Base-by-base conservation (phyloP, 2,797 vertebrate genomes). In the Sphenopsis melanotis region DNA sequence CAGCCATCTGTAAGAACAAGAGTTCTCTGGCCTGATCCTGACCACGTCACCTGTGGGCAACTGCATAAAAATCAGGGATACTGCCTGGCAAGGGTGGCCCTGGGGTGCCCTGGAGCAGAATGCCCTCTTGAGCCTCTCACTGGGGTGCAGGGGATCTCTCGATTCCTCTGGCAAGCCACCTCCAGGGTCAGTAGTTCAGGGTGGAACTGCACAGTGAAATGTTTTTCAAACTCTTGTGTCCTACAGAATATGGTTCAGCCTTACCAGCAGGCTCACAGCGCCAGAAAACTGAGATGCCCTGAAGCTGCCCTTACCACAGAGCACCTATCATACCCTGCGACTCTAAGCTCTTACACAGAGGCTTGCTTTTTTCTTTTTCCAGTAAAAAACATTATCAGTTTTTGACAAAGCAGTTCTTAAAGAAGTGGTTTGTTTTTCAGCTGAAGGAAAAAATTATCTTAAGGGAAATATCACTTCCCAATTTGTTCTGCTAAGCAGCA, bases 111-210 rank as follows among this genome's bases (percentile, higher is more conserved):
- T 13, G 11, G 37, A n/a, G 39, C 12, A 66, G 52, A 56, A 39
- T 30, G 6, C 2, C 6, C 10, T 46, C 30, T 23, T 81, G 50
- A 23, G 9, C 36, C 50, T 81, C 78, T 42, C 7, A 13, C 14
- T 56, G n/a, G 2, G 4, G 4, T 39, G 22, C 11, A 29, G 37
- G 10, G 20, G 5, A 0, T 59, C 23, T 22, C 71, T 68, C 30
- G 57, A 39, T 2, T 32, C 5, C 24, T 56, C 27, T 20, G 24
- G 16, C 36, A 72, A 56, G 15, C 30, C 3, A 2, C 3, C 6
- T 9, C 37, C 0, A 0, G 7, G 5, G 2, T 15, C 29, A 18
- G 12, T 15, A 55, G 4, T 6, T 37, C 18, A 63, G 29, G 5
- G 14, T 23, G 23, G 18, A 4, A 10, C 42, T 30, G 56, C 7